Conservation (phyloP, 2,888 invertebrate species). For the Pedicia rivosa region DNA sequence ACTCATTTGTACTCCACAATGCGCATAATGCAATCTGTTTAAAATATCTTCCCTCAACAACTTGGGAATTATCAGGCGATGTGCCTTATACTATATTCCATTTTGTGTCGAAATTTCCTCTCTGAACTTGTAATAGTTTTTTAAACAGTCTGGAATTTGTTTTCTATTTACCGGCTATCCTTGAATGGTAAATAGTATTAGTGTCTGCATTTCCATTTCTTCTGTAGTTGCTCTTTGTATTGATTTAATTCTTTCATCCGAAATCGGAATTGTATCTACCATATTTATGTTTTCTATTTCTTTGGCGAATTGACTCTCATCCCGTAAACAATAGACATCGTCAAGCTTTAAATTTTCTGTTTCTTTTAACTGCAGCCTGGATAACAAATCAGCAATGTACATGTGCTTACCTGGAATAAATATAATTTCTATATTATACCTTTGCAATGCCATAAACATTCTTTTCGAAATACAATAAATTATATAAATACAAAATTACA, state of each 20-base stretch:
- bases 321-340: background rate
- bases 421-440: background rate
- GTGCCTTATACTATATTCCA: no score
- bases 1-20: no score
- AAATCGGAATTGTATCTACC: slow-evolving; percentile 1
- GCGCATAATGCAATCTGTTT: no score
- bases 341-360: background rate
- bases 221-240: background rate
- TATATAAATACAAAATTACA: no score
- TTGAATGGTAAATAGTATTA: background rate
- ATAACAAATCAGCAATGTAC: slow-evolving; percentile 4
- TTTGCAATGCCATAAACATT: background rate
- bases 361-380: background rate
- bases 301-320: background rate
- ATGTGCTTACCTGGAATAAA: slow-evolving; percentile 1
- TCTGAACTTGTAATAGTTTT: no score
- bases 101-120: no score
- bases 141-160: no score
- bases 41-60: no score
- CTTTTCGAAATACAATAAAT: no score
- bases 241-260: slow-evolving; percentile 2
- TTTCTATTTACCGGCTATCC: background rate
- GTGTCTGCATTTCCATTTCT: slow-evolving; percentile 1
- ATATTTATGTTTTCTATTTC: slow-evolving; percentile 3
- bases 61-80: no score